These are phyloP conservation scores for Tyrannus savana DNA, from an alignment of 2,113 vertebrate genomes.

Conservation along the genomic window DNA sequence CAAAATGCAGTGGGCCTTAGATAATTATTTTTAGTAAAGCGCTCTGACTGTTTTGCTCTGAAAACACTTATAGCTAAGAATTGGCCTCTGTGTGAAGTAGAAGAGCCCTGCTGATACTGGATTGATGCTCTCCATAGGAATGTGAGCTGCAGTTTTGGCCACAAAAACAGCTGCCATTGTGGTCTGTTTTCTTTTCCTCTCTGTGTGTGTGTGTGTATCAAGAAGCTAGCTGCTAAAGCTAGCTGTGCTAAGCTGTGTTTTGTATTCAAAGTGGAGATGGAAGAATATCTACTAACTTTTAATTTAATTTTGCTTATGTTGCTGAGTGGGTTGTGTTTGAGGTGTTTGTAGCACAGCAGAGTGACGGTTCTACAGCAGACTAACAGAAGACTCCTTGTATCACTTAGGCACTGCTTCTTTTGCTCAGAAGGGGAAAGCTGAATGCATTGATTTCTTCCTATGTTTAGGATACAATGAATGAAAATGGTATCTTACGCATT, in stretches of 20 bases:
- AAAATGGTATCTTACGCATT: background rate
- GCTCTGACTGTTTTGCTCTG: background rate
- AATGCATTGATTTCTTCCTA: background rate
- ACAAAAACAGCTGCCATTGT: background rate
- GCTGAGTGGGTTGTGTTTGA: background rate
- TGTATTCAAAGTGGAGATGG: background rate
- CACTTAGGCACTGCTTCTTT: background rate
- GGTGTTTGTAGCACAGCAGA: background rate
- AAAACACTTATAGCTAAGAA: background rate
- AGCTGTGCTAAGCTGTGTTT: background rate
- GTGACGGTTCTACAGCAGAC: background rate
- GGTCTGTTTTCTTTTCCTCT: background rate
- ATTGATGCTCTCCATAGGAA: conserved; percentile 21
- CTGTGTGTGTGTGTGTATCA: background rate
- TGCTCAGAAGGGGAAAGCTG: background rate
- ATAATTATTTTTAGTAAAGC: conserved; percentile 15
- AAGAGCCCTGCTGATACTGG: conserved; percentile 18
- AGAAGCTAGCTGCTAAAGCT: background rate
- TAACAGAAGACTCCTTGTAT: background rate
- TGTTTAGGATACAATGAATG: background rate
- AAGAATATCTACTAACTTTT: background rate
- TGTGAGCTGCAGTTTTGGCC: background rate
- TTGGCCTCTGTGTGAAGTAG: conserved; percentile 6
- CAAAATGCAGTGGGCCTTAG: background rate
- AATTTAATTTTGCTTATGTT: background rate